Base-by-base conservation (phyloP, 2,113 vertebrate species). In the Charina bottae region DNA sequence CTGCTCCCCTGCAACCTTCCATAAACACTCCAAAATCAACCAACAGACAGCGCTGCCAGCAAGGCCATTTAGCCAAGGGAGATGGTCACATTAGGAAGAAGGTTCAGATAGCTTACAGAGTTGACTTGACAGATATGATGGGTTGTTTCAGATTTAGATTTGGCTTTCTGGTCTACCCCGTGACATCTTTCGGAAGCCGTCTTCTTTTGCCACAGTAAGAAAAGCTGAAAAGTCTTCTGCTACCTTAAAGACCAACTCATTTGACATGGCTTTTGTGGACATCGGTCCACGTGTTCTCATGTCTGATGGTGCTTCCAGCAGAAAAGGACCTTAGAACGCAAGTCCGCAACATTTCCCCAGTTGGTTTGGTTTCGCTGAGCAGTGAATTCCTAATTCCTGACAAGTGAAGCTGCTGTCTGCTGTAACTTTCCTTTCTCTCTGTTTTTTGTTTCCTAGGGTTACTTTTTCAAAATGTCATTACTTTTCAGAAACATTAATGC, bases 361-460 rank as follows among this genome's bases (percentile, higher is more conserved):
- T 91, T 93, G 85, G 87, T 92, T 94, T 92, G 42, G 68, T 87
- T 87, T 93, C 55, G 55, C 90, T 91, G 89, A 83, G 85, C 54
- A 3, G 56, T 93, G 89, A 19, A 87, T 1, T 86, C 93, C 56
- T 93, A 91, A 78, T 90, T 91, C 93, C 9, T 49, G 62, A 94
- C 93, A 88, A 89, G 92, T 93, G 94, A 95, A 95, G 89, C 28
- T 26, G 10, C 62, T 85, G 37, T 89, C 89, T 92, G 91, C 89
- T 91, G 90, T 92, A 92, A 3, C 94, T 95, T 95, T 96, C 87
- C 56, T 96, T 96, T 93, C 92, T 93, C 42, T 90, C 89, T 93
- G 87, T 95, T 96, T 94, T 58, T 90, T 95, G 84, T 94, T 96
- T 95, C 96, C 93, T 94, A 93, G 64, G 89, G 89, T 95, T 93